Percentiles rank a stretch among this genome's conserved stretches.
Evolutionary conservation across 2,888 invertebrate genomes (phyloP).

Genomic region (Apodemia zela): DNA sequence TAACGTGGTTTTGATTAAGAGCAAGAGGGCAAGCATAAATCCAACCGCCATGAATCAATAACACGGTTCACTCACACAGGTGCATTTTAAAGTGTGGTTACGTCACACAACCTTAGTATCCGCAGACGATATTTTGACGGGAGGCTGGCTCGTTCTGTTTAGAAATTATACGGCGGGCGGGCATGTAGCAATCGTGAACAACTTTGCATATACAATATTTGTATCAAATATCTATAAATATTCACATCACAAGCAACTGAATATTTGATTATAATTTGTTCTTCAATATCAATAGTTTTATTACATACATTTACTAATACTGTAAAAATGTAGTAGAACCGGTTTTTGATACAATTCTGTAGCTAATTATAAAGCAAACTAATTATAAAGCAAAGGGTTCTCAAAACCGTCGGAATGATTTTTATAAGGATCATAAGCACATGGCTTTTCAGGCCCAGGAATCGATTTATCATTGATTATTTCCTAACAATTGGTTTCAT

Average conservation of each 20-base stretch:
- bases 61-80: conserved; percentile 64
- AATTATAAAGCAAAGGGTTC: no score
- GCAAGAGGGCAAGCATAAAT: conserved; percentile 73
- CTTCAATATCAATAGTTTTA: neutral
- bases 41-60: conserved; percentile 74
- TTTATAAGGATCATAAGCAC: no score
- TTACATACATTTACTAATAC: neutral
- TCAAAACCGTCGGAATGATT: no score
- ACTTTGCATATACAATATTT: conserved; percentile 28
- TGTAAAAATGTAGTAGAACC: no score
- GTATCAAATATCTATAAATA: conserved; percentile 3
- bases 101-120: conserved; percentile 52
- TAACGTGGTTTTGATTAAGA: conserved; percentile 64
- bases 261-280: neutral
- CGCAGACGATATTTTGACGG: conserved; percentile 75
- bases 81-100: conserved; percentile 44
- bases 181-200: conserved; percentile 27
- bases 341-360: no score
- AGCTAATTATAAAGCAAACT: no score
- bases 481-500: no score
- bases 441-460: no score
- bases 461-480: no score
- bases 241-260: neutral
- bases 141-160: conserved; percentile 56
- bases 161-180: conserved; percentile 51